These are phyloP conservation scores for Cynopterus sphinx DNA, from an alignment of 2,797 vertebrate genomes.

Conservation along the genomic window DNA sequence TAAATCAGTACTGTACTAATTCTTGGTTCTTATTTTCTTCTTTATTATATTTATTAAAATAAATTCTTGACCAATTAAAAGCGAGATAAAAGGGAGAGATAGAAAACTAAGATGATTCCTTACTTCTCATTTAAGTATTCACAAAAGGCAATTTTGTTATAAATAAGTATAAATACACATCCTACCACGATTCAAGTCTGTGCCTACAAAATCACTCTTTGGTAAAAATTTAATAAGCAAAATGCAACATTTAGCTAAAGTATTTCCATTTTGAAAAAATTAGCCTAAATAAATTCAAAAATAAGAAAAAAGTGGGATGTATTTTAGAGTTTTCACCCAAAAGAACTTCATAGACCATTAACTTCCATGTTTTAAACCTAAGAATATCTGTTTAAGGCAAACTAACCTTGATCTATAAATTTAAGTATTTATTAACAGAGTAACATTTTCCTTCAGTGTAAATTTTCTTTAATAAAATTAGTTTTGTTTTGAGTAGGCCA, in stretches of 20 bases:
- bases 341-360: neutral
- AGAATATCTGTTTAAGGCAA: slow-evolving; percentile 31
- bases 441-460: neutral
- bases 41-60: neutral
- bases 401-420: neutral
- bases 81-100: neutral
- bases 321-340: neutral
- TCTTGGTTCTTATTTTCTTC: neutral
- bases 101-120: neutral
- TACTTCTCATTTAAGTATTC: neutral
- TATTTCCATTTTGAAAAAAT: neutral
- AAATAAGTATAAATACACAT: neutral
- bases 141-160: neutral
- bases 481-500: neutral
- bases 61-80: neutral
- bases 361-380: slow-evolving; percentile 44
- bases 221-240: slow-evolving; percentile 15
- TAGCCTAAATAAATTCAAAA: neutral
- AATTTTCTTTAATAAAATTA: slow-evolving; percentile 8
- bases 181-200: neutral
- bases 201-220: neutral
- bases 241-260: neutral
- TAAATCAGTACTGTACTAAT: neutral
- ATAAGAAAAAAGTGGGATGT: neutral
- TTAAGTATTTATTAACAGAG: neutral